Evolutionary conservation across 2,888 invertebrate genomes (phyloP).

Genomic region (Margaritifera margaritifera): DNA sequence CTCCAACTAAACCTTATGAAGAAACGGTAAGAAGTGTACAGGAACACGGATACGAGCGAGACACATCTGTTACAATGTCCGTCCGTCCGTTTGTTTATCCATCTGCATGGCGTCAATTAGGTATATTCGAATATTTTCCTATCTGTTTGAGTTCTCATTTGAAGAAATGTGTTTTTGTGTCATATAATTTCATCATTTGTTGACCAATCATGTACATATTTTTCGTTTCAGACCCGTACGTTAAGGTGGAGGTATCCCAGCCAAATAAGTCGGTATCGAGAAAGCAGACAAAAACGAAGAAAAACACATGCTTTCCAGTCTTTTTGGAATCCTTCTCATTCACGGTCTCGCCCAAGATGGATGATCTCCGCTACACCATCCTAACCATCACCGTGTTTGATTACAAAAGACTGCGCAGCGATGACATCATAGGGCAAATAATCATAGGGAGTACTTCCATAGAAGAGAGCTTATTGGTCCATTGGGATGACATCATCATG

Average conservation of each 20-base stretch:
- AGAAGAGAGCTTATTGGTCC: slow-evolving; percentile 70
- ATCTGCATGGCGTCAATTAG: no score
- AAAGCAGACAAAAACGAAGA: slow-evolving; percentile 62
- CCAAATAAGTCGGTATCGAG: slow-evolving; percentile 56
- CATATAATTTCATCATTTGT: no score
- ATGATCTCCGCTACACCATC: slow-evolving; percentile 69
- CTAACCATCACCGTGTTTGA: slow-evolving; percentile 68
- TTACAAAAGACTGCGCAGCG: slow-evolving; percentile 68
- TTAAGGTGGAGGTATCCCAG: slow-evolving; percentile 71
- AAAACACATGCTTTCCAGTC: slow-evolving; percentile 56
- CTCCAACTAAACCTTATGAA: no score
- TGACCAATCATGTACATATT: no score
- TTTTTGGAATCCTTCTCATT: slow-evolving; percentile 60
- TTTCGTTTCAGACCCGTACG: slow-evolving; percentile 71
- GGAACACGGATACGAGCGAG: no score
- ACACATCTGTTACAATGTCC: no score
- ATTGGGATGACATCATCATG: slow-evolving; percentile 71
- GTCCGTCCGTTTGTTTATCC: no score
- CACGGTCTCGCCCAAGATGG: slow-evolving; percentile 61
- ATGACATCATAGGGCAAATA: slow-evolving; percentile 72
- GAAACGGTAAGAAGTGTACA: no score
- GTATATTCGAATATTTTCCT: no score
- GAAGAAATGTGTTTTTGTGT: no score
- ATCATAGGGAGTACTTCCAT: slow-evolving; percentile 65
- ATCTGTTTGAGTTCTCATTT: no score